Conservation (phyloP, 2,113 vertebrate genomes). For the Lycaon pictus region DNA sequence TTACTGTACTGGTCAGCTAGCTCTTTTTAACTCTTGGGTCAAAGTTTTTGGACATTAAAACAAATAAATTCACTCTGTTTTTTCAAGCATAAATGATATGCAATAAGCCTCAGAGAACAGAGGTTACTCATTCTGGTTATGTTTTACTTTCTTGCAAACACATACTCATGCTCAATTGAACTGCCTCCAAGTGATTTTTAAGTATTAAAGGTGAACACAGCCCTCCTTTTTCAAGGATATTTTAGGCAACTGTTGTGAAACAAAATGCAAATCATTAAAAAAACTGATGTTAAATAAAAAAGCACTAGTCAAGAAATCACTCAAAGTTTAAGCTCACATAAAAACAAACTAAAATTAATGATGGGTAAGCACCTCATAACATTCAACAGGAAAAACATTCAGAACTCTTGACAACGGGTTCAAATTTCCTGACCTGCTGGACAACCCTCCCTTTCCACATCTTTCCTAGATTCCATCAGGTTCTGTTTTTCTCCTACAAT, state of each 20-base stretch:
- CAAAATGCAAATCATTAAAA: constrained; percentile 77
- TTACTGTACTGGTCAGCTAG: constrained; percentile 69
- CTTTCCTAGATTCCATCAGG: constrained; percentile 64
- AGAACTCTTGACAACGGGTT: constrained; percentile 62
- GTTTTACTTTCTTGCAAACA: constrained; percentile 79
- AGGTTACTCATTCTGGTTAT: constrained; percentile 76
- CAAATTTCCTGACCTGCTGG: constrained; percentile 56
- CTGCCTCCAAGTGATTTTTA: constrained; percentile 80
- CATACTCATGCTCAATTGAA: constrained; percentile 75
- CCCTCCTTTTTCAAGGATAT: constrained; percentile 76
- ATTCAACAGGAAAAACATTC: constrained; percentile 63
- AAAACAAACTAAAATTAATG: constrained; percentile 75
- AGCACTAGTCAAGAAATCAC: constrained; percentile 64
- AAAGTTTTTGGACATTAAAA: constrained; percentile 77
- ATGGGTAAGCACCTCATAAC: constrained; percentile 56
- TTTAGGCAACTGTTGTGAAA: constrained; percentile 78
- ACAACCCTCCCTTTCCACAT: constrained; percentile 24
- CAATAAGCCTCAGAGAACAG: constrained; percentile 70
- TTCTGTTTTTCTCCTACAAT: constrained; percentile 41
- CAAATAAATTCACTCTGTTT: constrained; percentile 82
- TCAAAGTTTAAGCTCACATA: constrained; percentile 62
- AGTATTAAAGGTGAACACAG: constrained; percentile 81
- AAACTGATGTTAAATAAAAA: constrained; percentile 64
- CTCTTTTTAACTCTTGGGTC: constrained; percentile 74
- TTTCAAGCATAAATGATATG: constrained; percentile 76